A percentile compares a stretch with the other conserved stretches of the same genome.
Conservation (phyloP, 2,797 vertebrate genomes). For the Acanthopagrus latus region DNA sequence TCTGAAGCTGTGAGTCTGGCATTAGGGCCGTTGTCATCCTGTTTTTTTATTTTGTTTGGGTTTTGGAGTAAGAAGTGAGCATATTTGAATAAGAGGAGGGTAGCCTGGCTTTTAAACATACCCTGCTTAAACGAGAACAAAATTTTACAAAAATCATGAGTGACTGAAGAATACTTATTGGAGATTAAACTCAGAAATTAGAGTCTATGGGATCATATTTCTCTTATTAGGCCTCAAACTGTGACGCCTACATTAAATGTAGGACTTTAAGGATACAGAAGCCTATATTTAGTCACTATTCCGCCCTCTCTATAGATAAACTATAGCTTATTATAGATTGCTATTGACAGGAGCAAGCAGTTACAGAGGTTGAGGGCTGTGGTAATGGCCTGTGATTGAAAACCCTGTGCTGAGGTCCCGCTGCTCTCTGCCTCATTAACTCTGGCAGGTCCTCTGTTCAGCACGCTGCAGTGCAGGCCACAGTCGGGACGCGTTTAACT, state of each 20-base stretch:
- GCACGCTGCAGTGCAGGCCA: conserved; percentile 72
- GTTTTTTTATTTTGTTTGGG: too few species aligned
- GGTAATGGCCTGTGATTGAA: conserved; percentile 84
- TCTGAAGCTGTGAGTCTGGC: too few species aligned
- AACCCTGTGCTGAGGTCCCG: conserved; percentile 78
- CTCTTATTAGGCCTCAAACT: conserved; percentile 6
- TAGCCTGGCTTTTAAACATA: too few species aligned
- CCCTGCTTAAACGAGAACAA: too few species aligned
- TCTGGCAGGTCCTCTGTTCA: conserved; percentile 77
- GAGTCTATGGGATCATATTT: neutral
- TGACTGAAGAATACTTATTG: too few species aligned
- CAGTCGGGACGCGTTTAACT: conserved; percentile 64
- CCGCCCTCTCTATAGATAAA: conserved; percentile 67
- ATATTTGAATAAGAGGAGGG: too few species aligned
- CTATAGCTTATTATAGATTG: conserved; percentile 81
- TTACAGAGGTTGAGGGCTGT: conserved; percentile 70
- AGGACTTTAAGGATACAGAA: conserved; percentile 22
- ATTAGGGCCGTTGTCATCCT: too few species aligned
- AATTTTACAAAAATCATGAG: too few species aligned
- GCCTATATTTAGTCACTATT: conserved; percentile 39
- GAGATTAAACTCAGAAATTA: too few species aligned
- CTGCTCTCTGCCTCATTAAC: conserved; percentile 83
- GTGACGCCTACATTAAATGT: conserved; percentile 14
- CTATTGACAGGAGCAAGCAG: conserved; percentile 75
- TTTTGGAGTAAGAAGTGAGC: too few species aligned